Conservation (phyloP, 1,140 invertebrate genomes). For the Drosophila pectinifera region DNA sequence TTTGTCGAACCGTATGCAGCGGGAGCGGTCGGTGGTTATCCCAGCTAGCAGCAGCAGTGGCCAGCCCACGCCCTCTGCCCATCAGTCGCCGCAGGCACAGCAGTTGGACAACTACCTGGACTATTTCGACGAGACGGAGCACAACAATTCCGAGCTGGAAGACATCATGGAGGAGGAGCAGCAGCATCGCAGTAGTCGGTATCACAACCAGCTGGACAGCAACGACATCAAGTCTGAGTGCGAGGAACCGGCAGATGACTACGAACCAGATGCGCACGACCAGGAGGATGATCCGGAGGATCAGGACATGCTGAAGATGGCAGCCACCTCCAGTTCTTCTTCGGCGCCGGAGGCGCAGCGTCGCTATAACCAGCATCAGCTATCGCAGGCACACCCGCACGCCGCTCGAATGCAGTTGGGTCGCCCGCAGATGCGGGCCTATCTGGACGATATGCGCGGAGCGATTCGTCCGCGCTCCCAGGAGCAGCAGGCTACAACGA, state of each 20-base stretch:
- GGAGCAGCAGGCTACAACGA: constrained; percentile 45
- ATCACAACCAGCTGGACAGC: constrained; percentile 63
- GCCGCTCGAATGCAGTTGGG: constrained; percentile 52
- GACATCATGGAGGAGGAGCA: constrained; percentile 77
- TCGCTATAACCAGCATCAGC: constrained; percentile 59
- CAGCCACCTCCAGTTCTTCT: constrained; percentile 58
- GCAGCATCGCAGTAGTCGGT: constrained; percentile 50
- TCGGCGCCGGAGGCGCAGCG: constrained; percentile 36
- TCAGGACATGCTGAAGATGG: constrained; percentile 58
- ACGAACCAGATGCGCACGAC: constrained; percentile 48
- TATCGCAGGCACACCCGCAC: constrained; percentile 8
- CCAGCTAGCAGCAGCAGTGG: constrained; percentile 34
- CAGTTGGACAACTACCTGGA: constrained; percentile 76
- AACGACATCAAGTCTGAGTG: constrained; percentile 82
- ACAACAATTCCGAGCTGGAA: constrained; percentile 72
- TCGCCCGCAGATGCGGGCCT: constrained; percentile 65
- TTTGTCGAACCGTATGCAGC: constrained; percentile 73
- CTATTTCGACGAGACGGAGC: constrained; percentile 71
- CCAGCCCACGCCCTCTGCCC: constrained; percentile 46
- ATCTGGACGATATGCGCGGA: constrained; percentile 66
- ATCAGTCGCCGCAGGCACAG: constrained; percentile 60
- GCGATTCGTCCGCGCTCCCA: constrained; percentile 64
- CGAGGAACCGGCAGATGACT: constrained; percentile 74
- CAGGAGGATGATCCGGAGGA: constrained; percentile 54
- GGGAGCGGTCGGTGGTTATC: constrained; percentile 60